Percentiles rank a stretch among this genome's conserved stretches.
Conservation (phyloP, 2,113 vertebrate species). For the Aphyosemion australe region DNA sequence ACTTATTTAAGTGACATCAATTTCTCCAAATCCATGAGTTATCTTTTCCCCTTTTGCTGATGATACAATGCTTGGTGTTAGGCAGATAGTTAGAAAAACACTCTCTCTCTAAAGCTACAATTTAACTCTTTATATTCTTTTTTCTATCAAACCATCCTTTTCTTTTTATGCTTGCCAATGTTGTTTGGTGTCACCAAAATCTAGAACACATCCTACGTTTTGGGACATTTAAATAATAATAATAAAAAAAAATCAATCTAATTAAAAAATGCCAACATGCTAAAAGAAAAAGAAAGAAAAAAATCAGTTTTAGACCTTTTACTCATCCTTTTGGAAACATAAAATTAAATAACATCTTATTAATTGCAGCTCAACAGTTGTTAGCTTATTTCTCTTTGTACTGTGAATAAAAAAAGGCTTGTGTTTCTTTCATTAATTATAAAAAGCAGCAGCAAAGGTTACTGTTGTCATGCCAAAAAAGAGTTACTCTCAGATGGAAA, state of each 20-base stretch:
- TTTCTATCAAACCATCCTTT: not conserved
- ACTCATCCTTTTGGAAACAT: too few relatives aligned
- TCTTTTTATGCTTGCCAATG: not conserved
- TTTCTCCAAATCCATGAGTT: not conserved
- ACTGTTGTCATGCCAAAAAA: slow-evolving; percentile 12
- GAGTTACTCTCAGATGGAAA: slow-evolving; percentile 14
- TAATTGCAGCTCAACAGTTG: not conserved
- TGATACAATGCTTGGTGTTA: not conserved
- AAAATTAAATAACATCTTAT: not conserved
- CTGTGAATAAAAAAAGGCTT: not conserved
- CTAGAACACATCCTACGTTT: too few relatives aligned
- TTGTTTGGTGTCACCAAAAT: not conserved
- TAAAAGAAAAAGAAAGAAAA: too few relatives aligned
- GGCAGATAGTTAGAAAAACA: not conserved
- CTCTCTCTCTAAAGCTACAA: not conserved
- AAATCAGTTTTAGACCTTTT: not conserved
- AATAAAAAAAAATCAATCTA: not conserved
- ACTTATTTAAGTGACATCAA: not conserved
- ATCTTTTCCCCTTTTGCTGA: not conserved
- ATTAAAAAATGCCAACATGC: too few relatives aligned
- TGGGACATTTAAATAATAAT: too few relatives aligned
- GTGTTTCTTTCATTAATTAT: not conserved
- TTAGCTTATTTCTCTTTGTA: not conserved
- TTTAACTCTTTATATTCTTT: not conserved
- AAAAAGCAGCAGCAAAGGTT: not conserved